These are phyloP conservation scores for Candidula unifasciata DNA, from an alignment of 2,888 invertebrate genomes.

Conservation along the genomic window DNA sequence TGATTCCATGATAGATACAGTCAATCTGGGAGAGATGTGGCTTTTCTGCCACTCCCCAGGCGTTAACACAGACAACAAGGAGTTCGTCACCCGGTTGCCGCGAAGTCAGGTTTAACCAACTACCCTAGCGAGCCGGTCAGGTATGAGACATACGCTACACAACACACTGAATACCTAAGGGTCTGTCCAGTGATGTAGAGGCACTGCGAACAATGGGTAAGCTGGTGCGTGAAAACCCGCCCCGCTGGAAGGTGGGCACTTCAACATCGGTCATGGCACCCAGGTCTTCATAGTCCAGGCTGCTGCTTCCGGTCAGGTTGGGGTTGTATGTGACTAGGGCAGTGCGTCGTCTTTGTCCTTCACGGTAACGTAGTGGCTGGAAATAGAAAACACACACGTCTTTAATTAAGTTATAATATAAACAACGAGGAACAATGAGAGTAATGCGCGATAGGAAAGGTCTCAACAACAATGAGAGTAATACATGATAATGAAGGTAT, in stretches of 20 bases:
- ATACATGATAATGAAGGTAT: background rate
- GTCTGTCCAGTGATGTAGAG: slow-evolving; percentile 94
- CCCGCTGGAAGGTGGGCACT: slow-evolving; percentile 85
- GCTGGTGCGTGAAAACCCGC: slow-evolving; percentile 93
- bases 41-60: too few relatives aligned
- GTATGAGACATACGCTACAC: too few relatives aligned
- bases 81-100: too few relatives aligned
- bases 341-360: slow-evolving; percentile 64
- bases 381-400: slow-evolving; percentile 34
- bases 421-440: background rate
- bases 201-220: slow-evolving; percentile 95
- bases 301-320: slow-evolving; percentile 58
- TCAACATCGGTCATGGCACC: slow-evolving; percentile 98
- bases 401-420: too few relatives aligned
- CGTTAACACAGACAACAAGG: too few relatives aligned
- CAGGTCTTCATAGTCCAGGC: slow-evolving; percentile 66
- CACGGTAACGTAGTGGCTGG: slow-evolving; percentile 65
- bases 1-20: too few relatives aligned
- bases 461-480: background rate
- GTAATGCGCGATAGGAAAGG: background rate
- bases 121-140: too few relatives aligned
- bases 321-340: slow-evolving; percentile 65
- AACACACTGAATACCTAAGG: slow-evolving; percentile 85
- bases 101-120: too few relatives aligned
- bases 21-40: too few relatives aligned